Percentiles rank a stretch among this genome's conserved stretches.
These are phyloP conservation scores for Flexamia atlantica DNA, from an alignment of 2,888 invertebrate species.

Conservation along the genomic window DNA sequence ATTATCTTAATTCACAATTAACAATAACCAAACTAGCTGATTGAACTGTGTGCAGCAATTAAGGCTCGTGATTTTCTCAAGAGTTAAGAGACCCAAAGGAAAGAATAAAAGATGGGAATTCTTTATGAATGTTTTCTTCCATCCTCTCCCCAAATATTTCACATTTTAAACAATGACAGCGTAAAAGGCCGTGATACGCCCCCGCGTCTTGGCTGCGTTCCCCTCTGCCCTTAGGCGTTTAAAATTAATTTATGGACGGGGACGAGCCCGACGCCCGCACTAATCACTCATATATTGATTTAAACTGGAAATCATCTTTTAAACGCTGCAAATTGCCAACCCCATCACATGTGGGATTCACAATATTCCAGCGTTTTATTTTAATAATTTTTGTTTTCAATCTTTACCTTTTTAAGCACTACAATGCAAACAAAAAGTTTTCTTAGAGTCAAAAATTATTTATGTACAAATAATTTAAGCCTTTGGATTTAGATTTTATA, in stretches of 20 bases:
- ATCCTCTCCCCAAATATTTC: conserved; percentile 39
- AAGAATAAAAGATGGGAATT: not conserved
- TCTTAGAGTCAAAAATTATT: too few species aligned
- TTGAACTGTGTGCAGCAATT: too few species aligned
- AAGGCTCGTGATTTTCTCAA: too few species aligned
- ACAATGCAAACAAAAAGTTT: too few species aligned
- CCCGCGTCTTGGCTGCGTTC: not conserved
- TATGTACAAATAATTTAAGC: too few species aligned
- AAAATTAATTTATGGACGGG: conserved; percentile 10
- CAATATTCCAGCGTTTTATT: too few species aligned
- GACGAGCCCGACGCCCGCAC: not conserved
- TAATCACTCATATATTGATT: not conserved
- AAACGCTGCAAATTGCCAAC: not conserved
- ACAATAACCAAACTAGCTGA: too few species aligned
- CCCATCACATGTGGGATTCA: too few species aligned
- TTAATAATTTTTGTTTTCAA: too few species aligned
- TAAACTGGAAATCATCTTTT: not conserved
- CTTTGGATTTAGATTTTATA: too few species aligned
- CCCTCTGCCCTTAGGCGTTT: conserved; percentile 22
- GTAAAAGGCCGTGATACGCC: conserved; percentile 24
- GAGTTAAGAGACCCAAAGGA: not conserved
- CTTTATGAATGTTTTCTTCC: conserved; percentile 44
- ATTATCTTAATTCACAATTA: too few species aligned
- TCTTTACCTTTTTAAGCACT: too few species aligned
- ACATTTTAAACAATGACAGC: conserved; percentile 48